Evolutionary conservation across 2,797 vertebrate species (phyloP).

Genomic region (Anguilla marmorata): DNA sequence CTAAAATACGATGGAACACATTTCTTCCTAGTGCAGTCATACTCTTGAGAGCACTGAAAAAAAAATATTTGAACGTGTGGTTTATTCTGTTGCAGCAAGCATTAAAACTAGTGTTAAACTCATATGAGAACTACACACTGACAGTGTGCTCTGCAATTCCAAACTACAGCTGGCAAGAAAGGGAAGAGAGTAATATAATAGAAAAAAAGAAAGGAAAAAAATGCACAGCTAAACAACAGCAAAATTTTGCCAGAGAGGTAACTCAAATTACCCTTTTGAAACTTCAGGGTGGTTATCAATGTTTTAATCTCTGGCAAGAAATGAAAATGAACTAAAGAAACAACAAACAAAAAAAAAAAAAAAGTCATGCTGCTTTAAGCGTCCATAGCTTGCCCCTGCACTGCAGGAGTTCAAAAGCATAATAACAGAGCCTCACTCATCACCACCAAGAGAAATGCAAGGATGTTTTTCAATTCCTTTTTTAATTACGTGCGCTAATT

Average conservation of each 20-base stretch:
- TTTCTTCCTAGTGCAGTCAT: constrained; percentile 38
- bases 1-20: constrained; percentile 16
- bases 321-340: constrained; percentile 72
- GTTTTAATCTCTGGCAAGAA: constrained; percentile 71
- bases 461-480: constrained; percentile 73
- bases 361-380: constrained; percentile 78
- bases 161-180: constrained; percentile 37
- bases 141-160: constrained; percentile 38
- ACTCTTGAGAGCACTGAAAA: constrained; percentile 44
- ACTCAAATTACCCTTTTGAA: constrained; percentile 62
- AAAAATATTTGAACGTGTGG: constrained; percentile 49
- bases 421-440: constrained; percentile 81
- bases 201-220: constrained; percentile 38
- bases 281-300: constrained; percentile 65
- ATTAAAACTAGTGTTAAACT: constrained; percentile 44
- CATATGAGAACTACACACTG: constrained; percentile 31
- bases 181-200: background rate
- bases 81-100: constrained; percentile 45
- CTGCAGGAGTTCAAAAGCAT: constrained; percentile 78
- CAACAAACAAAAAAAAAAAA: constrained; percentile 72
- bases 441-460: constrained; percentile 78
- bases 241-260: constrained; percentile 56
- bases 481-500: constrained; percentile 78
- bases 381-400: constrained; percentile 71
- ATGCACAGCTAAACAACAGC: constrained; percentile 33